phyloP scores from a whole-genome alignment of 2,113 vertebrate species.

The Laticauda colubrina region DNA sequence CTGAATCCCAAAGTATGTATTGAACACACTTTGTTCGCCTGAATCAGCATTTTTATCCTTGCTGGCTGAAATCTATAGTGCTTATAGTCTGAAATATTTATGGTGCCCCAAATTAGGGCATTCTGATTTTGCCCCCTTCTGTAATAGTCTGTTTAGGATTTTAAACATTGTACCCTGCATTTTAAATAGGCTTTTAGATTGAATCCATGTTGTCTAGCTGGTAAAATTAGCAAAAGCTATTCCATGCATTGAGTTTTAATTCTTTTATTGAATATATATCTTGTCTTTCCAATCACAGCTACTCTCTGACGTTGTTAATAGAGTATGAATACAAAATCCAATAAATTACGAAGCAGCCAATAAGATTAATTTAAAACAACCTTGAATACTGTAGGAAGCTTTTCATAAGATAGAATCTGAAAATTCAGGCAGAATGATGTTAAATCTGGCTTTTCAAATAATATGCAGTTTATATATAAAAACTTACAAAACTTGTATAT shows the following conservation, averaged over 20 bases:
- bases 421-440: background rate
- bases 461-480: background rate
- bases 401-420: background rate
- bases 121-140: background rate
- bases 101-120: background rate
- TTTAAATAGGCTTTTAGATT: background rate
- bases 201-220: background rate
- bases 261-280: background rate
- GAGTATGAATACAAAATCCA: background rate
- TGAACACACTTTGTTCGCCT: background rate
- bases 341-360: background rate
- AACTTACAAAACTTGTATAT: background rate
- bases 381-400: background rate
- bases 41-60: background rate
- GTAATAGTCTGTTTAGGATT: background rate
- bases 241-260: background rate
- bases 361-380: background rate
- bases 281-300: background rate
- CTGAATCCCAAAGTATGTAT: background rate
- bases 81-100: background rate
- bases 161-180: background rate
- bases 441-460: background rate
- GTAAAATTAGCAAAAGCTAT: background rate
- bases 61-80: background rate
- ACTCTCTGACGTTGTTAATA: background rate